Evolutionary conservation across 2,113 vertebrate species (phyloP), one percentile per base, ranked within the genome.

Genomic region (Passer domesticus): DNA sequence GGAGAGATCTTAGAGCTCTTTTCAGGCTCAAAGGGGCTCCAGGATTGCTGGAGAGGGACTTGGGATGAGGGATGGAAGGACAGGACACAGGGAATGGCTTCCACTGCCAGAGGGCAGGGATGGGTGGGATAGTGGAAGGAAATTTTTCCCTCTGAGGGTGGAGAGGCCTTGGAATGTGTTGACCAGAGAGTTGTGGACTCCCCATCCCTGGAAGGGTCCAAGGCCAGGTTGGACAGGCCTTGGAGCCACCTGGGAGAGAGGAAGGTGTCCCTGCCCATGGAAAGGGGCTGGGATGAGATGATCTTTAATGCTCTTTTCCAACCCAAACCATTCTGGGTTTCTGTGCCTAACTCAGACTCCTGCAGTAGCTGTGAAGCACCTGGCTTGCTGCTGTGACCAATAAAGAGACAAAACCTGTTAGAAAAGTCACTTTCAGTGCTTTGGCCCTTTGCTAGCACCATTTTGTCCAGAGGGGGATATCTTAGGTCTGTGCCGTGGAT

Each of bases 221-320:
- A 30, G 56, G 10, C n/a, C 47, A 21, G n/a, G 19, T 0, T 63
- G 56, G 56, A 55, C 0, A 0, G n/a, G 10, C 18, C 23, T 78
- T 19, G 13, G 56, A 55, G 23, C n/a, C 8, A 1, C 4, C 56
- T 55, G 66, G 74, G 47, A 1, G 0, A 10, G 41, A 2, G 13
- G 23, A 11, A 72, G 8, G 4, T 47, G 39, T 55, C n/a, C 20
- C 53, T 60, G n/a, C 19, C 64, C 49, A 11, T 16, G 66, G 39
- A 19, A 53, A 25, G 13, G 30, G 8, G 17, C 2, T 72, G 49
- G 56, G 41, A 49, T 24, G 11, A 60, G 30, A 49, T 31, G 20
- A 35, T 3, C 20, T 56, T 41, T 17, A 7, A 62, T 20, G n/a
- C 25, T 37, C n/a, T 35, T 64, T 21, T 18, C 66, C 66, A 49